Conservation (phyloP, 2,888 invertebrate genomes). For the Rotaria macrura region DNA sequence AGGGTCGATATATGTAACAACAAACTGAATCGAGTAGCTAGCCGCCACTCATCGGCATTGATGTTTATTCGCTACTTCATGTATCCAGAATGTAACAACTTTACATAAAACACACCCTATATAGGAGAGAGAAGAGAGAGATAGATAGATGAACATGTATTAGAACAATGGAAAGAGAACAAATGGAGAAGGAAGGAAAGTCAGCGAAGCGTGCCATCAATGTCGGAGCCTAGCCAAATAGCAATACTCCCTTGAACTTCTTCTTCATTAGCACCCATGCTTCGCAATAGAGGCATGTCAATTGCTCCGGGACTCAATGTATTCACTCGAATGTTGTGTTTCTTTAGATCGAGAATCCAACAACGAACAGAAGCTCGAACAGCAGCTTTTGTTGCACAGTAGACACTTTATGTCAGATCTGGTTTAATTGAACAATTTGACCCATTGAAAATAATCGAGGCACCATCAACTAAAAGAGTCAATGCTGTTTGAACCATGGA, state of each 20-base stretch:
- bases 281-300: neutral
- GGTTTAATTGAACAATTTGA: neutral
- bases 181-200: no score
- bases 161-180: no score
- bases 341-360: neutral
- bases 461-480: neutral
- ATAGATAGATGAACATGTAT: no score
- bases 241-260: neutral
- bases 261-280: neutral
- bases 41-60: no score
- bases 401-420: neutral
- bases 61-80: no score
- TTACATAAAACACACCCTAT: no score
- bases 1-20: no score
- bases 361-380: neutral
- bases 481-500: neutral
- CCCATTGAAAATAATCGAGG: neutral
- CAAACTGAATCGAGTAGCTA: no score
- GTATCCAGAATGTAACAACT: no score
- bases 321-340: neutral
- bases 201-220: no score
- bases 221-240: no score
- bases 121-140: no score
- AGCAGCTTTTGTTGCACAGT: neutral
- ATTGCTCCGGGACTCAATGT: neutral